Evolutionary conservation across 1,140 invertebrate genomes (phyloP).

Genomic region (Drosophila kanapiae): DNA sequence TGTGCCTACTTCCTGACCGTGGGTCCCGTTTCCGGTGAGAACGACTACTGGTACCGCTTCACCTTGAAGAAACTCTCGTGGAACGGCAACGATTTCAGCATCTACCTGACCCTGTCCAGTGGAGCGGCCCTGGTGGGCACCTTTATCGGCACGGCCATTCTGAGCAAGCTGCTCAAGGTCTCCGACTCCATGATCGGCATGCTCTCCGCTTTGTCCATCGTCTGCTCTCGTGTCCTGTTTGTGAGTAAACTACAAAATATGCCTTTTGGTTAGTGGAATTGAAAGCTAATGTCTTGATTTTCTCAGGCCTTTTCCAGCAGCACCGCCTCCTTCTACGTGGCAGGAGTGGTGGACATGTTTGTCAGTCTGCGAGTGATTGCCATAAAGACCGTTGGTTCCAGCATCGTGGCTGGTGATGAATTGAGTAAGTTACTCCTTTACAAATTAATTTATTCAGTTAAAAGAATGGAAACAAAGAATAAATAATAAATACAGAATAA

Average conservation of each 20-base stretch:
- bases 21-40: slow-evolving; percentile 74
- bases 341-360: slow-evolving; percentile 79
- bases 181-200: slow-evolving; percentile 79
- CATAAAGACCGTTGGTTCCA: slow-evolving; percentile 82
- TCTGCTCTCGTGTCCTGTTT: slow-evolving; percentile 69
- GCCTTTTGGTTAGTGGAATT: too few relatives aligned
- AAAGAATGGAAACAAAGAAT: background rate
- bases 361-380: slow-evolving; percentile 78
- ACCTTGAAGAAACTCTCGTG: slow-evolving; percentile 78
- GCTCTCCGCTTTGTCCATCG: slow-evolving; percentile 69
- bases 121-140: slow-evolving; percentile 71
- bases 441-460: background rate
- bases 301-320: slow-evolving; percentile 68
- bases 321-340: slow-evolving; percentile 74
- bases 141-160: slow-evolving; percentile 78
- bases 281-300: background rate
- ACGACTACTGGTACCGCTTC: slow-evolving; percentile 79
- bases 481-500: background rate
- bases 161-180: slow-evolving; percentile 80
- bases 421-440: slow-evolving; percentile 59
- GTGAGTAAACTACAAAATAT: slow-evolving; percentile 50
- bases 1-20: slow-evolving; percentile 75
- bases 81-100: slow-evolving; percentile 81
- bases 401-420: slow-evolving; percentile 78
- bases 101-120: slow-evolving; percentile 70